Evolutionary conservation across 2,888 invertebrate genomes (phyloP).

Genomic region (Acronicta psi): DNA sequence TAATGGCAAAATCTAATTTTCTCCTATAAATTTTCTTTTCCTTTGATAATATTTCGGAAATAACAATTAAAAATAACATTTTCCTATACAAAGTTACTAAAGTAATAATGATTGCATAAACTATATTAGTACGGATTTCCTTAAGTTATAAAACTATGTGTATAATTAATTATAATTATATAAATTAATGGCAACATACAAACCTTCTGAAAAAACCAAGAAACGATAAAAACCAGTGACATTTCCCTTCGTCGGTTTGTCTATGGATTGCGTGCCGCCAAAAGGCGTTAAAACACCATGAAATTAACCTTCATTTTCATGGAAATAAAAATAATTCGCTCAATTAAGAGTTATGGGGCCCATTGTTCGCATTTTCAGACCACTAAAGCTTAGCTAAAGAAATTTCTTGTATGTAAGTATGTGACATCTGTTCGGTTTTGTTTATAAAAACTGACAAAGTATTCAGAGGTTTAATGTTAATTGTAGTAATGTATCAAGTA

Average conservation of each 20-base stretch:
- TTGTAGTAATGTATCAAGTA: neutral
- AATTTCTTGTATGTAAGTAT: constrained; percentile 37
- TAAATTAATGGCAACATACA: too few relatives aligned
- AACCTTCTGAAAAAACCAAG: too few relatives aligned
- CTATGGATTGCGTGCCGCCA: constrained; percentile 44
- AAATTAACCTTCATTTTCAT: constrained; percentile 51
- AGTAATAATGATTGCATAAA: too few relatives aligned
- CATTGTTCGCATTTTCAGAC: constrained; percentile 28
- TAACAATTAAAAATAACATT: too few relatives aligned
- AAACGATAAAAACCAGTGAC: constrained; percentile 24
- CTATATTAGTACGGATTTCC: too few relatives aligned
- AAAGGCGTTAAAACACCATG: constrained; percentile 43
- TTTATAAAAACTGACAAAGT: constrained; percentile 16
- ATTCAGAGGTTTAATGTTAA: constrained; percentile 4
- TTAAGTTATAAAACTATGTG: too few relatives aligned
- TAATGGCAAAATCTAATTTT: too few relatives aligned
- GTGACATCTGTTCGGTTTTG: constrained; percentile 40
- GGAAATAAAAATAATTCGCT: constrained; percentile 40
- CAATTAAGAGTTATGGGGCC: constrained; percentile 27
- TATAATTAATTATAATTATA: too few relatives aligned
- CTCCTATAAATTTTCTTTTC: too few relatives aligned
- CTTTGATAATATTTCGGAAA: too few relatives aligned
- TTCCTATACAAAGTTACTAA: too few relatives aligned
- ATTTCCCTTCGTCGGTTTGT: constrained; percentile 26
- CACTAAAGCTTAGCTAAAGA: neutral